Evolutionary conservation across 1,140 invertebrate species (phyloP).

Genomic region (Philaenus spumarius): DNA sequence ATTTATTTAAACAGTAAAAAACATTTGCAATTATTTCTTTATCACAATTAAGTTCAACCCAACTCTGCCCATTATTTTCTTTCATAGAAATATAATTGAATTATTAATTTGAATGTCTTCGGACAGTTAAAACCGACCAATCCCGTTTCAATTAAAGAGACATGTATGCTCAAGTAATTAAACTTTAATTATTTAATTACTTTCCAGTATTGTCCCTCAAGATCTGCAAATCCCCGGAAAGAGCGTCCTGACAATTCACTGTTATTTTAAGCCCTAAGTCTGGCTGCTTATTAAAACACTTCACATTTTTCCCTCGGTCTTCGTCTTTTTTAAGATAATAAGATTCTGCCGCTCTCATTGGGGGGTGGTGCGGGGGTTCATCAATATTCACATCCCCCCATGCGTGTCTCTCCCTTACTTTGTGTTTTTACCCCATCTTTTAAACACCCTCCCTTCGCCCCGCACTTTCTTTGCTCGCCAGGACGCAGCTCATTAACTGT

Average conservation of each 20-base stretch:
- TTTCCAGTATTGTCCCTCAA: too few relatives aligned
- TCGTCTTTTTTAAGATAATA: conserved; percentile 27
- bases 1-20: too few relatives aligned
- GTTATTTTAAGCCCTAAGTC: conserved; percentile 22
- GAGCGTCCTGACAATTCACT: conserved; percentile 10
- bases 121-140: too few relatives aligned
- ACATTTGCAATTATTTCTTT: too few relatives aligned
- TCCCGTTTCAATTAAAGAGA: too few relatives aligned
- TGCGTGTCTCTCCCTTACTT: conserved; percentile 25
- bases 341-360: conserved; percentile 22
- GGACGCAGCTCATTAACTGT: conserved; percentile 26
- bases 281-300: conserved; percentile 27
- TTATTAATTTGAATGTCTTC: too few relatives aligned
- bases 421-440: conserved; percentile 28
- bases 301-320: conserved; percentile 26
- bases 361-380: conserved; percentile 17
- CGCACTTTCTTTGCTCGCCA: conserved; percentile 22
- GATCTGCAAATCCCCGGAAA: too few relatives aligned
- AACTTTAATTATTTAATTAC: conserved; percentile 8
- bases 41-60: too few relatives aligned
- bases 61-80: too few relatives aligned
- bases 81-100: too few relatives aligned
- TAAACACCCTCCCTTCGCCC: conserved; percentile 20
- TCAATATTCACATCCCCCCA: conserved; percentile 27
- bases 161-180: background rate